These are phyloP conservation scores for Drosophila yakuba DNA, from an alignment of 1,140 invertebrate genomes.

Conservation along the genomic window DNA sequence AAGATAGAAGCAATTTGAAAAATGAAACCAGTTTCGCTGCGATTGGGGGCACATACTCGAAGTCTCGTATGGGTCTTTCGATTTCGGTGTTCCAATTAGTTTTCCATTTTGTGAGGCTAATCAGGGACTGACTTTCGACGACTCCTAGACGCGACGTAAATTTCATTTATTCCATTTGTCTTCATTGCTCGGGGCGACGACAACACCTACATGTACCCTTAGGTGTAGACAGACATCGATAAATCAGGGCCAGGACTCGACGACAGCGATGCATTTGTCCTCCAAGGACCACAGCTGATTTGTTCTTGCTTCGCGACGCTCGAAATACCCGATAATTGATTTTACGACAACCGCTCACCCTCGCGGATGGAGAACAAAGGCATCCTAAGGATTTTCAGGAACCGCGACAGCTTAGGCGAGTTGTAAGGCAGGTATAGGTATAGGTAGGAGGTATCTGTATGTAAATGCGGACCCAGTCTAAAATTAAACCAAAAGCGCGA, in stretches of 20 bases:
- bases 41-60: constrained; percentile 13
- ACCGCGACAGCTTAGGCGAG: constrained; percentile 29
- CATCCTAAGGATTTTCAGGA: constrained; percentile 35
- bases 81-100: constrained; percentile 61
- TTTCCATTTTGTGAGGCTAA: constrained; percentile 53
- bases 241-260: constrained; percentile 63
- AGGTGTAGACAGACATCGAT: constrained; percentile 51
- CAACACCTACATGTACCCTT: constrained; percentile 14
- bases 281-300: constrained; percentile 47
- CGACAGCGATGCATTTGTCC: constrained; percentile 16
- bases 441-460: neutral
- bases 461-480: constrained; percentile 28
- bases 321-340: constrained; percentile 72
- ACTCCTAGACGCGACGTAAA: constrained; percentile 58
- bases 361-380: constrained; percentile 1
- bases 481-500: constrained; percentile 45
- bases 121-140: constrained; percentile 30
- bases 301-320: constrained; percentile 57
- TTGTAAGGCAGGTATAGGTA: constrained; percentile 38
- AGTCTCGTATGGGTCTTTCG: neutral
- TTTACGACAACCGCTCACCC: constrained; percentile 42
- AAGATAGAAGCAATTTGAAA: constrained; percentile 21
- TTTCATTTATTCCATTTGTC: constrained; percentile 56
- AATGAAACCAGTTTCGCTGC: constrained; percentile 53
- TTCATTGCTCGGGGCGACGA: constrained; percentile 48